Percentiles rank a stretch among this genome's conserved stretches.
These are phyloP conservation scores for Merops nubicus DNA, from an alignment of 2,113 vertebrate genomes.

Conservation along the genomic window DNA sequence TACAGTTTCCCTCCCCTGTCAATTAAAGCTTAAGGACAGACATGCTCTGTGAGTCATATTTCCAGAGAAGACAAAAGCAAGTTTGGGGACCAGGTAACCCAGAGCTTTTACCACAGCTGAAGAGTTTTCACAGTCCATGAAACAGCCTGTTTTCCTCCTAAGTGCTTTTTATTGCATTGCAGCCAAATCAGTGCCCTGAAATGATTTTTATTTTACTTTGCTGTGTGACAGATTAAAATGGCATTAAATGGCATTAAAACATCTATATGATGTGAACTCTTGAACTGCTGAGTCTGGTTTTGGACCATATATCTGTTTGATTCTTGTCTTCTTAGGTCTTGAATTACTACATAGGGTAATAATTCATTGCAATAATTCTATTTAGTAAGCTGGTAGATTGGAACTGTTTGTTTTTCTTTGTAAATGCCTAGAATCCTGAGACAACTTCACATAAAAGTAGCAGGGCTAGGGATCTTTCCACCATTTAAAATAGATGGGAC, in stretches of 20 bases:
- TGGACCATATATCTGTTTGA: neutral
- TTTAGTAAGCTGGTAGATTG: neutral
- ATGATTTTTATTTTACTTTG: neutral
- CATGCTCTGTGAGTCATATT: neutral
- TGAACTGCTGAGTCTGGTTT: neutral
- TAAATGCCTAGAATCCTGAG: neutral
- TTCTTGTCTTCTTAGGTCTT: neutral
- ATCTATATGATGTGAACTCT: neutral
- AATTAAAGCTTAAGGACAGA: neutral
- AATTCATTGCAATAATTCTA: neutral
- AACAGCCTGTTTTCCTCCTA: rapidly evolving
- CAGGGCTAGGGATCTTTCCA: neutral
- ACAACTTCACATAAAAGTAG: neutral
- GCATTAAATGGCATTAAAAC: too few species aligned
- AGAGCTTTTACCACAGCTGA: neutral
- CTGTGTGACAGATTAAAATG: neutral
- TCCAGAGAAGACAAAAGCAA: neutral
- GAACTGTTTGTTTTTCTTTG: neutral
- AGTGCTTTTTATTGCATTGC: neutral
- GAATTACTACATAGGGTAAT: neutral
- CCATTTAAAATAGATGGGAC: neutral
- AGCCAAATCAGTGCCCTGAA: neutral
- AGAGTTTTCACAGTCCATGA: neutral
- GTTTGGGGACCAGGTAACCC: neutral
- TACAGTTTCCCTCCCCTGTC: neutral